Evolutionary conservation across 2,888 invertebrate genomes (phyloP).

Genomic region (Agapetus fuscipes): DNA sequence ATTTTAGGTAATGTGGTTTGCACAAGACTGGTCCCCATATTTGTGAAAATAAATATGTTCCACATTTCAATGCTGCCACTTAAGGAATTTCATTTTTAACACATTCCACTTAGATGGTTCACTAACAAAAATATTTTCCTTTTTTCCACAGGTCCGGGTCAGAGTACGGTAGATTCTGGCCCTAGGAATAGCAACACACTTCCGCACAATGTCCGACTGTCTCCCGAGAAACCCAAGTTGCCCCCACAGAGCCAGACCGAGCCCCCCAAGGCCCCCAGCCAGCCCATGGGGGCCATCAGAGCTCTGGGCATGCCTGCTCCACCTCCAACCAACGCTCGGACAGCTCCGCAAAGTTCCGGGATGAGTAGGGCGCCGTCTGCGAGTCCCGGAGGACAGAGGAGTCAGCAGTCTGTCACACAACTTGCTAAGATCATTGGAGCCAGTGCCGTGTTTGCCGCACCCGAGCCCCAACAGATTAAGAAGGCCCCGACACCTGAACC

Average conservation of each 20-base stretch:
- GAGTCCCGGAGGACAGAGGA: constrained; percentile 23
- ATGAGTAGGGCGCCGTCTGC: constrained; percentile 24
- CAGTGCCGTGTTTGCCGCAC: too few relatives aligned
- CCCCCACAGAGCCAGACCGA: constrained; percentile 27
- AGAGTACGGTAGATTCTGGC: background rate
- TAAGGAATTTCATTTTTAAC: too few relatives aligned
- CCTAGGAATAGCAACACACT: constrained; percentile 4
- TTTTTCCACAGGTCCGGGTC: constrained; percentile 2
- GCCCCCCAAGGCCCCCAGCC: background rate
- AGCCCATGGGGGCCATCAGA: background rate
- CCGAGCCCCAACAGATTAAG: too few relatives aligned
- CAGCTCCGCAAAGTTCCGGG: constrained; percentile 32
- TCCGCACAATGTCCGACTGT: constrained; percentile 4
- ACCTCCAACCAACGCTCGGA: constrained; percentile 26
- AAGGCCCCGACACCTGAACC: constrained; percentile 4
- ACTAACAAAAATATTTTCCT: too few relatives aligned
- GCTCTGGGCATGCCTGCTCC: too few relatives aligned
- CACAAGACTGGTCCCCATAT: too few relatives aligned
- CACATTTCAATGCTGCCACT: too few relatives aligned
- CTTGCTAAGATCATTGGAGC: constrained; percentile 25
- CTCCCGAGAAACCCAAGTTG: constrained; percentile 34
- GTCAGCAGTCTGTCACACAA: constrained; percentile 38
- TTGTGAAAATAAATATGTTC: too few relatives aligned
- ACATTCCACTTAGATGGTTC: too few relatives aligned
- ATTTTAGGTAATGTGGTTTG: too few relatives aligned